Percentiles rank a stretch among this genome's conserved stretches.
Conservation (phyloP, 2,113 vertebrate species). For the Seriola dumerili region DNA sequence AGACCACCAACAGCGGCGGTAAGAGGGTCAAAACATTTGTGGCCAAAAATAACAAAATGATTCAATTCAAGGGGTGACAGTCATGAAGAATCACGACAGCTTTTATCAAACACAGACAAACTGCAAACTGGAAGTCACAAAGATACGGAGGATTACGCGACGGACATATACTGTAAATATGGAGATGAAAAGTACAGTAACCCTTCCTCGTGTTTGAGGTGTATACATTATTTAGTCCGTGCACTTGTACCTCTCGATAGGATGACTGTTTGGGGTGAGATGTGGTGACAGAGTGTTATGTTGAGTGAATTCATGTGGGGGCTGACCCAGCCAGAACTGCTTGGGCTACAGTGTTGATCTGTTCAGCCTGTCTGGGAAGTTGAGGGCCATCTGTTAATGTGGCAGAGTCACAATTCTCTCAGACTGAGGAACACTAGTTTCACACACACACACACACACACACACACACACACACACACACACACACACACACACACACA, state of each 20-base stretch:
- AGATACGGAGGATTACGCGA: background rate
- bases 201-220: background rate
- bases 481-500: background rate
- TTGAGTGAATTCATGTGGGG: conserved; percentile 44
- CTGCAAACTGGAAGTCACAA: background rate
- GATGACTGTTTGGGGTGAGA: conserved; percentile 42
- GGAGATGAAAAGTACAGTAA: background rate
- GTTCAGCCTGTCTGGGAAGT: conserved; percentile 46
- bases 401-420: conserved; percentile 34
- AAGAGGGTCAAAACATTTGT: background rate
- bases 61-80: background rate
- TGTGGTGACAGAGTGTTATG: conserved; percentile 42
- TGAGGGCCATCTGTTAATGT: conserved; percentile 63
- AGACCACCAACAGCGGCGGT: conserved; percentile 8
- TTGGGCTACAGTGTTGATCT: conserved; percentile 38
- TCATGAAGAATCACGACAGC: background rate
- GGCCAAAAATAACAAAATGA: background rate
- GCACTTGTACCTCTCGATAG: conserved; percentile 5
- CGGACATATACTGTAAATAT: background rate
- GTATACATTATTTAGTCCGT: background rate
- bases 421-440: background rate
- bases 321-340: conserved; percentile 58
- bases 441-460: background rate
- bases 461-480: background rate
- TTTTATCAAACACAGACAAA: background rate